Conservation (phyloP, 2,888 invertebrate species). For the Nemoura dubitans region DNA sequence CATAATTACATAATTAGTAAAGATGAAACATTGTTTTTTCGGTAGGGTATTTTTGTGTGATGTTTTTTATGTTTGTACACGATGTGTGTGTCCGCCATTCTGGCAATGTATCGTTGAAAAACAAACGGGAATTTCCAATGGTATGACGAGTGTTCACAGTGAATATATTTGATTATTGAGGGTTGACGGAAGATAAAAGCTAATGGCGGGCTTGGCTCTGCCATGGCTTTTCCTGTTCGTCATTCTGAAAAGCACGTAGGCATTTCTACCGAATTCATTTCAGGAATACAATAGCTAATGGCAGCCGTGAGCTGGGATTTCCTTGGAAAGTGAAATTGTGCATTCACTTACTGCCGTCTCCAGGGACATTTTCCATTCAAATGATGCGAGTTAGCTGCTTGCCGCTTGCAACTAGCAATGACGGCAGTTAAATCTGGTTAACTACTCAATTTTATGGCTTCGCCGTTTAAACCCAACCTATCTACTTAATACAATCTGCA, state of each 20-base stretch:
- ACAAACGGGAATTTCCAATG: no score
- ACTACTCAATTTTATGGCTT: background rate
- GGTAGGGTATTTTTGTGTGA: background rate
- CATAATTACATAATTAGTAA: constrained; percentile 14
- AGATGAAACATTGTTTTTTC: background rate
- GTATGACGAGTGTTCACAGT: no score
- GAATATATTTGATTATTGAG: no score
- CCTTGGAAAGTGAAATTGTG: constrained; percentile 5
- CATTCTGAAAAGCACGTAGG: background rate
- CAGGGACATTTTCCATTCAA: background rate
- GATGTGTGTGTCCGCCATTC: no score
- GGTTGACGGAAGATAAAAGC: no score
- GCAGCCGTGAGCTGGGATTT: background rate
- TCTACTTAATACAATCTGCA: constrained; percentile 5
- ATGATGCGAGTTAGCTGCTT: background rate
- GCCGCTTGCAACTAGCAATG: background rate
- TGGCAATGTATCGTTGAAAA: no score
- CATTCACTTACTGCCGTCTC: background rate
- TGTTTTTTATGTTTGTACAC: background rate
- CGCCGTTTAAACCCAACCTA: background rate
- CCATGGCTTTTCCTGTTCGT: background rate
- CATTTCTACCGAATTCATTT: background rate
- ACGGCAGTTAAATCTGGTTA: background rate
- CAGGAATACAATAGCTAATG: constrained; percentile 7
- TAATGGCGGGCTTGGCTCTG: no score